Base-by-base conservation (phyloP, 2,797 vertebrate genomes). In the Chelon labrosus region DNA sequence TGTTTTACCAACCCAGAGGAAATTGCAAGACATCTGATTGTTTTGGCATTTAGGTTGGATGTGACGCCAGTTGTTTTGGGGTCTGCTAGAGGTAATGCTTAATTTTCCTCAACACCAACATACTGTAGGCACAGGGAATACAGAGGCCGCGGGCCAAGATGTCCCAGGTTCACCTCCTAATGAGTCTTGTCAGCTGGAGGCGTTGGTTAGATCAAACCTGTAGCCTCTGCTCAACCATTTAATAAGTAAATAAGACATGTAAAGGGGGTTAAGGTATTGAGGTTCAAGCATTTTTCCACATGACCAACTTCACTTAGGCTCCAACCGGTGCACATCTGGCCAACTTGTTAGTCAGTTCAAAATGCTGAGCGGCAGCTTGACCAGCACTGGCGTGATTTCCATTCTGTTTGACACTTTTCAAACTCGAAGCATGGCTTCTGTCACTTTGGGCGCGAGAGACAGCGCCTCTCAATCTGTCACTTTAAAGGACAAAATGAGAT, bases 41-140 rank as follows among this genome's bases (percentile, higher is more conserved):
- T 89, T 88, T 88, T 89, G 85, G 83, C 85, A 55, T 84, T 75
- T 39, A 60, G 38, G 44, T 49, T 54, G 66, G 70, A 83, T 54
- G 73, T 85, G 80, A 84, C 47, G 65, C 58, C 75, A 80, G 56
- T 74, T 56, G 57, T 75, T 85, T 70, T 60, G 72, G 79, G 68
- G 53, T 77, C 46, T 72, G 74, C 68, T 37, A 0, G 60, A 65
- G 39, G 66, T 37, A 59, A 63, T 13, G 47, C 70, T 76, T 65
- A 42, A 47, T 64, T 73, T 80, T 69, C 41, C 53, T 77, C n/a
- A 1, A 80, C 64, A 72, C 73, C 27, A 57, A 71, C 38, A 35
- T n/a, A 65, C 53, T 7, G 73, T 37, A 63, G 42, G 38, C 37
- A 50, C 53, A 69, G 37, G 63, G 47, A 56, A 51, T n/a, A 44